Evolutionary conservation across 2,888 invertebrate genomes (phyloP).

Genomic region (Sthenelais limicola): DNA sequence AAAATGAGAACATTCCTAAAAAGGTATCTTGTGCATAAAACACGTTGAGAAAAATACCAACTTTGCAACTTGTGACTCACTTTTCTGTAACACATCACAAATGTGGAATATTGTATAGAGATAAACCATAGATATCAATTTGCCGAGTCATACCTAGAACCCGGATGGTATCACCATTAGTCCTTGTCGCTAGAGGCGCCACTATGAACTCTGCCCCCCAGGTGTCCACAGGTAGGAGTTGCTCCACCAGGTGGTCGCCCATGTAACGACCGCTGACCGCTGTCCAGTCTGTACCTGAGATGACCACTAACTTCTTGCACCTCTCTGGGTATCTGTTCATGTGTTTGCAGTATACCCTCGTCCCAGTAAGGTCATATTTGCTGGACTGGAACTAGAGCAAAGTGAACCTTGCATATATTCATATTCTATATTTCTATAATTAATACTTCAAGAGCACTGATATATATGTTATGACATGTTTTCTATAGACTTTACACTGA

Average conservation of each 20-base stretch:
- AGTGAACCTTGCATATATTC: not conserved
- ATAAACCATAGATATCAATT: too few species aligned
- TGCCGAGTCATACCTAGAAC: constrained; percentile 53
- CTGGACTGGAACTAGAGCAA: constrained; percentile 3
- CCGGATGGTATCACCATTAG: constrained; percentile 58
- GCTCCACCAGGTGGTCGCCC: constrained; percentile 62
- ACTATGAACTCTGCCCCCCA: constrained; percentile 63
- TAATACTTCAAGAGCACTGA: too few species aligned
- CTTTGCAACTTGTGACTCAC: too few species aligned
- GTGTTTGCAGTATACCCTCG: constrained; percentile 53
- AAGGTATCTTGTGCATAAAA: too few species aligned
- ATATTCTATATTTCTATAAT: too few species aligned
- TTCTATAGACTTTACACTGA: too few species aligned
- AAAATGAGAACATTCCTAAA: too few species aligned
- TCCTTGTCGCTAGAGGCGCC: constrained; percentile 58
- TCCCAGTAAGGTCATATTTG: constrained; percentile 58
- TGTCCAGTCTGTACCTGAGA: constrained; percentile 59
- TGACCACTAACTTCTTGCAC: constrained; percentile 57
- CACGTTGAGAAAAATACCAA: too few species aligned
- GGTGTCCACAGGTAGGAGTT: constrained; percentile 56
- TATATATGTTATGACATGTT: too few species aligned
- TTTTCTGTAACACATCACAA: too few species aligned
- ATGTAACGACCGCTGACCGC: constrained; percentile 52
- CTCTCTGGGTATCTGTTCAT: too few species aligned
- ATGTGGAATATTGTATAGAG: too few species aligned